Evolutionary conservation across 2,113 vertebrate species (phyloP).

Genomic region (Macheiramphus alcinus): DNA sequence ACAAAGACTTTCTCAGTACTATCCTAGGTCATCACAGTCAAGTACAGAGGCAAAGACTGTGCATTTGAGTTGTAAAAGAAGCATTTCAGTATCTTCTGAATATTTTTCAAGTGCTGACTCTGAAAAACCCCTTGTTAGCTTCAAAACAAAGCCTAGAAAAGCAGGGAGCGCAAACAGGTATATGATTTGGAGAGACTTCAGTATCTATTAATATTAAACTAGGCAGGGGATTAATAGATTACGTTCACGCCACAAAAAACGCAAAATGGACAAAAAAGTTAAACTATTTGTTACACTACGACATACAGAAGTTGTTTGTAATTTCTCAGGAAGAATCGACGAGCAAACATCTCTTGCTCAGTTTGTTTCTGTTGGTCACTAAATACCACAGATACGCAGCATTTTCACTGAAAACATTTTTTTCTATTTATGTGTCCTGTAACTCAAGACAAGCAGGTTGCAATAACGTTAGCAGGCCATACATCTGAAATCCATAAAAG

Average conservation of each 20-base stretch:
- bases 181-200: not conserved
- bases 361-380: not conserved
- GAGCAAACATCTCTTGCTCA: not conserved
- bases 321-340: not conserved
- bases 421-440: not conserved
- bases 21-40: not conserved
- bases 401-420: constrained; percentile 2
- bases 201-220: not conserved
- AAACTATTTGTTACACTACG: not conserved
- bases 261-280: not conserved
- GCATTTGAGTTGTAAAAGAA: not conserved
- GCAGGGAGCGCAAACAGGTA: not conserved
- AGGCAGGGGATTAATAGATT: not conserved
- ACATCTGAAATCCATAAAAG: not conserved
- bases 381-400: not conserved
- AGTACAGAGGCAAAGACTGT: not conserved
- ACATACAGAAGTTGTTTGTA: not conserved
- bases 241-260: not conserved
- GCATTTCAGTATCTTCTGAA: not conserved
- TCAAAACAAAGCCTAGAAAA: not conserved
- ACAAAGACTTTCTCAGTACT: not conserved
- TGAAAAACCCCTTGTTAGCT: not conserved
- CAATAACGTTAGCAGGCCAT: not conserved
- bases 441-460: not conserved
- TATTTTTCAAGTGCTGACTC: not conserved